These are phyloP conservation scores for Myotis daubentonii DNA, from an alignment of 2,797 vertebrate species.

Conservation along the genomic window DNA sequence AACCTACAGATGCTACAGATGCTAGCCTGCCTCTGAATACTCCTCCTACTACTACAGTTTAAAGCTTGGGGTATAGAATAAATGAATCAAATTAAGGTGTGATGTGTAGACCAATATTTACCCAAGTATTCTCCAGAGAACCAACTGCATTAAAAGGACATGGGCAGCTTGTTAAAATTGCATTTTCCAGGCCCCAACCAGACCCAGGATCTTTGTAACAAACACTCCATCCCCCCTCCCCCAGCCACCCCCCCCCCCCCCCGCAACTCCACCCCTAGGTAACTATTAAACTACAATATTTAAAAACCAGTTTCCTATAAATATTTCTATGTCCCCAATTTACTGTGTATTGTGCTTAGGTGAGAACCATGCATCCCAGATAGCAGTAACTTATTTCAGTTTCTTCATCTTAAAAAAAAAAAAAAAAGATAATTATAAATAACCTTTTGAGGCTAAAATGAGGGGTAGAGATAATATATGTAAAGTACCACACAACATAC, in stretches of 20 bases:
- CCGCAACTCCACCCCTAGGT: background rate
- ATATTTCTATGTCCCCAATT: background rate
- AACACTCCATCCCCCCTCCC: background rate
- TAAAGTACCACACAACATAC: background rate
- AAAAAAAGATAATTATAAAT: conserved; percentile 9
- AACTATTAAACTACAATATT: conserved; percentile 11
- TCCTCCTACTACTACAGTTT: background rate
- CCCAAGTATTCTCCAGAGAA: background rate
- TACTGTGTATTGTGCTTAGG: background rate
- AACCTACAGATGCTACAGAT: background rate
- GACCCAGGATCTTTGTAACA: background rate
- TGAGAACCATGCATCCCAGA: background rate
- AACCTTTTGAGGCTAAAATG: background rate
- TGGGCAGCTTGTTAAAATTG: background rate
- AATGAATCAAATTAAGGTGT: background rate
- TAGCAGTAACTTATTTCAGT: background rate
- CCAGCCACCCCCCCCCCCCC: too few relatives aligned
- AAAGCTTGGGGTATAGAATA: background rate
- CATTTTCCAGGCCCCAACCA: background rate
- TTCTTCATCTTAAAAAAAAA: conserved; percentile 25
- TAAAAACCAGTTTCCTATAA: background rate
- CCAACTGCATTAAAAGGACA: background rate
- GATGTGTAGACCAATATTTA: background rate
- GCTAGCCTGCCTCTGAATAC: background rate
- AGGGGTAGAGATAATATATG: background rate